Conservation (phyloP, 2,797 vertebrate species). For the Ambastaia sidthimunki region DNA sequence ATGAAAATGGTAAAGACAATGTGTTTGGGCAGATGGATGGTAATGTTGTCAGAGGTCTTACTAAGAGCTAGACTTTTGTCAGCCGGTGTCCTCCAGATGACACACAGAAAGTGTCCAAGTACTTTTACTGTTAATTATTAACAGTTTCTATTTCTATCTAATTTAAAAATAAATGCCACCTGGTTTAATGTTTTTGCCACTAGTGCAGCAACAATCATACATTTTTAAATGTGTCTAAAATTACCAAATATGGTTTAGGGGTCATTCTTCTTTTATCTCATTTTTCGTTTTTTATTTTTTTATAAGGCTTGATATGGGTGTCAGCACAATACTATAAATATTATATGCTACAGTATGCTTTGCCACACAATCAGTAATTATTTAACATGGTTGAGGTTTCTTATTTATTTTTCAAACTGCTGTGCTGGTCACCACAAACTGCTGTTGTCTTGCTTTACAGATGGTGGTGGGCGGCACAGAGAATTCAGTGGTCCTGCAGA, state of each 20-base stretch:
- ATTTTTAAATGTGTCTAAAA: neutral
- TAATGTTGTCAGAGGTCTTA: neutral
- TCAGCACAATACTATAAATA: constrained; percentile 34
- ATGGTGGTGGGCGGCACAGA: constrained; percentile 85
- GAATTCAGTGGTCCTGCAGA: constrained; percentile 83
- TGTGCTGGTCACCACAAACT: constrained; percentile 14
- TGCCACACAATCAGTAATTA: neutral
- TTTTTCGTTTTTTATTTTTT: neutral
- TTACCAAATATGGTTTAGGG: neutral
- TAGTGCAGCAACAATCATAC: too few relatives aligned
- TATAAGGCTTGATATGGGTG: neutral
- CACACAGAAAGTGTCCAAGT: neutral
- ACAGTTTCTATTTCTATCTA: neutral
- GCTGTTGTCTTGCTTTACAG: constrained; percentile 69
- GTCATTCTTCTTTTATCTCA: neutral
- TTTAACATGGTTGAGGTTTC: constrained; percentile 8
- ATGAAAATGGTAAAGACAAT: neutral
- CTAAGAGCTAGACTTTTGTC: too few relatives aligned
- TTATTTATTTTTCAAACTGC: constrained; percentile 8
- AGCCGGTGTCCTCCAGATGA: neutral
- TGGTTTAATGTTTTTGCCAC: too few relatives aligned
- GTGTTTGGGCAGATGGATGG: neutral
- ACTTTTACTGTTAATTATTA: neutral
- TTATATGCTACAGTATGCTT: neutral
- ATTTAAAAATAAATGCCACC: too few relatives aligned